phyloP scores from a whole-genome alignment of 1,140 invertebrate species.

The Drosophila sturtevanti region DNA sequence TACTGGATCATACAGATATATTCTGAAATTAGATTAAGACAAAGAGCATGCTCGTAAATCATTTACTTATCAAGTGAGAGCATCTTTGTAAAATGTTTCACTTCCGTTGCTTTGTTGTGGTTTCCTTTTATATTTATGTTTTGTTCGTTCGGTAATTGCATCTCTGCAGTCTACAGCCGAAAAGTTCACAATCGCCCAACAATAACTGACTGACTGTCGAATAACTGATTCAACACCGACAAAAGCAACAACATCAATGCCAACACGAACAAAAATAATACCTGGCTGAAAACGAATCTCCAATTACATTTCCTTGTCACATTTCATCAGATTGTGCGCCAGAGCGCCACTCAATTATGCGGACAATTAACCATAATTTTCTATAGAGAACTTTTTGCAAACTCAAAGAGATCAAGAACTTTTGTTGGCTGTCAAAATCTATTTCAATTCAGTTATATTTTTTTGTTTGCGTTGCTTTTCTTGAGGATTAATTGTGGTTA shows the following conservation, averaged over 20 bases:
- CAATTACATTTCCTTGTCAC: conserved; percentile 6
- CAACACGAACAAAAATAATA: not conserved
- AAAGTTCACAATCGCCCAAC: conserved; percentile 4
- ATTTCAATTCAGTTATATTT: conserved; percentile 23
- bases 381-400: conserved; percentile 10
- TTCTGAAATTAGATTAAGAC: not conserved
- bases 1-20: not conserved
- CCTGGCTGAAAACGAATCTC: not conserved
- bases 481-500: conserved; percentile 53
- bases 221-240: not conserved
- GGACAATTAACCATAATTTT: conserved; percentile 50
- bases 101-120: conserved; percentile 47
- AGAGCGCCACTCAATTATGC: conserved; percentile 32
- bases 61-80: conserved; percentile 46
- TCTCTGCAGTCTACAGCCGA: conserved; percentile 2
- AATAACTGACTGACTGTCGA: not conserved
- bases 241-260: not conserved
- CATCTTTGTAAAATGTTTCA: conserved; percentile 34
- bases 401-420: conserved; percentile 32
- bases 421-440: conserved; percentile 48
- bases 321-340: not conserved
- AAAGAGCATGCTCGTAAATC: conserved; percentile 30
- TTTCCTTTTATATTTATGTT: not conserved
- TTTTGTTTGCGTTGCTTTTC: conserved; percentile 13
- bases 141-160: conserved; percentile 7